Evolutionary conservation across 2,797 vertebrate species (phyloP).

Genomic region (Cossypha heuglini): DNA sequence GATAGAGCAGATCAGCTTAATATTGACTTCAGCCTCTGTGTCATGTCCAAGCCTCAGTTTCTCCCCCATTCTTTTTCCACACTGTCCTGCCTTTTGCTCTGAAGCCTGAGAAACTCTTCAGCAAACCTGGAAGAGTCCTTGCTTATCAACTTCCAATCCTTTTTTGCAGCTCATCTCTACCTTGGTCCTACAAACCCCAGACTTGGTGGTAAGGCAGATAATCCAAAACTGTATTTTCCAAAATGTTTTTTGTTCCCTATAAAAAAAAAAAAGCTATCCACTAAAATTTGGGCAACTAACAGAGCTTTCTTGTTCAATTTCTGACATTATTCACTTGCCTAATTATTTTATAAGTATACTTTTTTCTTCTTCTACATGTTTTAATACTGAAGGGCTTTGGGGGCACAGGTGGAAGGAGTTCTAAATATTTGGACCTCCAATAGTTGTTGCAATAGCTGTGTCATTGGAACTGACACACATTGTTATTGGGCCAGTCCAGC

Average conservation of each 20-base stretch:
- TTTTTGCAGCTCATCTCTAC: neutral
- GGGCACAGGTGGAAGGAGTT: neutral
- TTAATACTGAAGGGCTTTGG: neutral
- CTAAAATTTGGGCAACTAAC: neutral
- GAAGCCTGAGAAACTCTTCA: neutral
- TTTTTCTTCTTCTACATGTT: neutral
- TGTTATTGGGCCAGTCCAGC: neutral
- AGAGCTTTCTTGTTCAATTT: neutral
- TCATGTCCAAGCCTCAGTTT: neutral
- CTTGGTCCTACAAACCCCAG: neutral
- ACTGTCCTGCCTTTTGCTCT: neutral
- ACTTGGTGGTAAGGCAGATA: neutral
- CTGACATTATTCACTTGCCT: neutral
- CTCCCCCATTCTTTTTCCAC: neutral
- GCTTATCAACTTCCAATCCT: neutral
- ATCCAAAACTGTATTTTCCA: neutral
- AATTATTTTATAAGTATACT: neutral
- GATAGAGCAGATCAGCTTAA: neutral
- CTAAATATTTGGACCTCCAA: neutral
- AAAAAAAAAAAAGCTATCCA: neutral
- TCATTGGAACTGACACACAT: neutral
- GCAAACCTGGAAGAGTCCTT: neutral
- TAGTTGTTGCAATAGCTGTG: neutral
- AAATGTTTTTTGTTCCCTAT: neutral
- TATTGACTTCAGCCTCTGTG: neutral